Conservation (phyloP, 2,888 invertebrate genomes). For the Cheilosia vernalis region DNA sequence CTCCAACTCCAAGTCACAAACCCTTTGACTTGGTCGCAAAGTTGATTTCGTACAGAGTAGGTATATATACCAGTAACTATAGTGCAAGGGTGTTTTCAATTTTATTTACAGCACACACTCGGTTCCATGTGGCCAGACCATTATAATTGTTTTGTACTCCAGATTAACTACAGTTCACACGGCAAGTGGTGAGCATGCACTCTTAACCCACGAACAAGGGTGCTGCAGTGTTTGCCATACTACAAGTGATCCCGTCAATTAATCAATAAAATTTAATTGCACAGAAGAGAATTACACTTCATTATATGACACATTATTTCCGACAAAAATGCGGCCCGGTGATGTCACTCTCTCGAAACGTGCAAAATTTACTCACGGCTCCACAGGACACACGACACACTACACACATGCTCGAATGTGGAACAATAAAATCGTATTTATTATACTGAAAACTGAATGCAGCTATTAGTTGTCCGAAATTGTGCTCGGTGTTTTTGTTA, state of each 20-base stretch:
- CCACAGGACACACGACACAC: neutral
- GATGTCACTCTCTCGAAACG: slow-evolving; percentile 28
- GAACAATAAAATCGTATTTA: slow-evolving; percentile 62
- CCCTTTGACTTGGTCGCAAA: slow-evolving; percentile 16
- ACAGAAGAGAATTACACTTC: slow-evolving; percentile 44
- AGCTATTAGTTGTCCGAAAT: slow-evolving; percentile 52
- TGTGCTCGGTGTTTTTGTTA: slow-evolving; percentile 29
- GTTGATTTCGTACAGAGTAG: slow-evolving; percentile 2
- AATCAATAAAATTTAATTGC: slow-evolving; percentile 69
- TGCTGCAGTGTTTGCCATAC: neutral
- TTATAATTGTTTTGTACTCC: slow-evolving; percentile 23
- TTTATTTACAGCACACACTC: slow-evolving; percentile 1
- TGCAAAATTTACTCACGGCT: slow-evolving; percentile 36
- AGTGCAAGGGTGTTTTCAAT: neutral
- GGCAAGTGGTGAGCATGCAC: slow-evolving; percentile 15
- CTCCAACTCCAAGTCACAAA: slow-evolving; percentile 5
- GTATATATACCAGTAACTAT: no score
- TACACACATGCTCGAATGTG: neutral
- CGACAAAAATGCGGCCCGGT: slow-evolving; percentile 19
- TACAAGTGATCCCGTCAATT: slow-evolving; percentile 51
- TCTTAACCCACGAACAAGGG: neutral
- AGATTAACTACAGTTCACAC: slow-evolving; percentile 33
- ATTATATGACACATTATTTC: slow-evolving; percentile 60
- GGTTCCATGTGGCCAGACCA: slow-evolving; percentile 14
- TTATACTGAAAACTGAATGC: slow-evolving; percentile 57